Percentiles rank a stretch among this genome's conserved stretches.
Evolutionary conservation across 2,888 invertebrate genomes (phyloP).

Genomic region (Acheta domesticus): DNA sequence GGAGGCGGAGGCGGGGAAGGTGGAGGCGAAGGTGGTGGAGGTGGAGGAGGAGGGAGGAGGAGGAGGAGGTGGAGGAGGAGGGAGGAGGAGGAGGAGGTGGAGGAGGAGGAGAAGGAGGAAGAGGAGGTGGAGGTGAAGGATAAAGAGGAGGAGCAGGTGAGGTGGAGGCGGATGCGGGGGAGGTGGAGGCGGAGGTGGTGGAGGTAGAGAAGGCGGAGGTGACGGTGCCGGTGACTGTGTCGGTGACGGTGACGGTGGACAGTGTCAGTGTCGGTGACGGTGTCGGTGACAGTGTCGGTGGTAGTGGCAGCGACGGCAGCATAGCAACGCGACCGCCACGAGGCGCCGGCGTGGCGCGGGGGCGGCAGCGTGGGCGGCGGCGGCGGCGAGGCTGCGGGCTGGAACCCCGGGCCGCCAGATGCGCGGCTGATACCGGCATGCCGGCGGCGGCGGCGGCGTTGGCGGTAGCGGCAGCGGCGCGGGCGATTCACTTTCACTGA

Average conservation of each 20-base stretch:
- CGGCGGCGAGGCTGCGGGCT: not conserved
- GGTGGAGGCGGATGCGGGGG: too few relatives aligned
- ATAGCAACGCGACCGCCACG: not conserved
- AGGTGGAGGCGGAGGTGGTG: too few relatives aligned
- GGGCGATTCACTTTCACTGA: constrained; percentile 9
- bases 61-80: too few relatives aligned
- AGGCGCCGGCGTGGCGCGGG: not conserved
- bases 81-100: too few relatives aligned
- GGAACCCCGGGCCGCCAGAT: not conserved
- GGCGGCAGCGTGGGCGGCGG: not conserved
- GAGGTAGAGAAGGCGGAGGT: too few relatives aligned
- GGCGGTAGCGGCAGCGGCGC: not conserved
- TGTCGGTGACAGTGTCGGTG: not conserved
- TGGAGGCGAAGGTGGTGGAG: too few relatives aligned
- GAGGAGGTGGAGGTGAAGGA: too few relatives aligned
- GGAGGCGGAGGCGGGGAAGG: too few relatives aligned
- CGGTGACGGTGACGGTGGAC: not conserved
- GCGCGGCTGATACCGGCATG: not conserved
- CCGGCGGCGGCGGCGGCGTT: not conserved
- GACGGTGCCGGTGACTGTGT: too few relatives aligned
- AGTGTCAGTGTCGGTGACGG: not conserved
- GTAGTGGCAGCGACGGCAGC: not conserved
- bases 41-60: too few relatives aligned
- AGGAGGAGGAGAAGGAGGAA: too few relatives aligned
- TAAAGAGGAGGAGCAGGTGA: too few relatives aligned